A percentile compares a stretch with the other conserved stretches of the same genome.
Evolutionary conservation across 2,113 vertebrate genomes (phyloP).

Genomic region (Daphoenositta chrysoptera): DNA sequence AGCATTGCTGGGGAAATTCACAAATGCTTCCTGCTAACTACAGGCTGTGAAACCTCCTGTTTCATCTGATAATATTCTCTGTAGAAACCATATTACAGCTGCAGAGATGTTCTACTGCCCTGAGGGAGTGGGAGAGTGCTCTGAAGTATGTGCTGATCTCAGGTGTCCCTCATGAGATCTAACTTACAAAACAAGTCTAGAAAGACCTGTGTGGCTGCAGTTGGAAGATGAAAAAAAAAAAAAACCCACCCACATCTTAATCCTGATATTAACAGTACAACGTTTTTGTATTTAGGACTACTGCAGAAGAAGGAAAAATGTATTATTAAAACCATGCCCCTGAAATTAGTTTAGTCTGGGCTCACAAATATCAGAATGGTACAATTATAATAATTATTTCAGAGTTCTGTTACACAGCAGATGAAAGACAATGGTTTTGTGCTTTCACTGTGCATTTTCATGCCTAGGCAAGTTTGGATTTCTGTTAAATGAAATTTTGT

Average conservation of each 20-base stretch:
- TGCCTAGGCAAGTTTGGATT: conserved; percentile 34
- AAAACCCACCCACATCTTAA: not conserved
- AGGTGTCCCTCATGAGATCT: not conserved
- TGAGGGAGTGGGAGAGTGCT: not conserved
- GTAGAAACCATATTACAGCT: not conserved
- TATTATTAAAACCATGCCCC: conserved; percentile 5
- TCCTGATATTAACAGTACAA: not conserved
- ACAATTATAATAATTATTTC: conserved; percentile 35
- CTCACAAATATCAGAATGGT: not conserved
- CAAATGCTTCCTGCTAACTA: not conserved
- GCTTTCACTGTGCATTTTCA: not conserved
- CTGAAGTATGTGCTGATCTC: not conserved
- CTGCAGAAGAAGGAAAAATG: not conserved
- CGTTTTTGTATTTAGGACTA: not conserved
- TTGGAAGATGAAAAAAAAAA: not conserved
- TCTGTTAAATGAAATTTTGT: conserved; percentile 11
- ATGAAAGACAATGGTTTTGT: conserved; percentile 26
- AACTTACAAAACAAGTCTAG: not conserved
- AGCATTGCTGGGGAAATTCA: not conserved
- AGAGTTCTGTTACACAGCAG: not conserved
- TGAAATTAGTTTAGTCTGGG: not conserved
- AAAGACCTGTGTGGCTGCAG: not conserved
- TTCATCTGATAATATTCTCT: not conserved
- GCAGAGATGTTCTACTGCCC: not conserved
- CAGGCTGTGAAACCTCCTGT: not conserved